phyloP scores from a whole-genome alignment of 1,140 invertebrate genomes.

The Caenorhabditis inopinata region DNA sequence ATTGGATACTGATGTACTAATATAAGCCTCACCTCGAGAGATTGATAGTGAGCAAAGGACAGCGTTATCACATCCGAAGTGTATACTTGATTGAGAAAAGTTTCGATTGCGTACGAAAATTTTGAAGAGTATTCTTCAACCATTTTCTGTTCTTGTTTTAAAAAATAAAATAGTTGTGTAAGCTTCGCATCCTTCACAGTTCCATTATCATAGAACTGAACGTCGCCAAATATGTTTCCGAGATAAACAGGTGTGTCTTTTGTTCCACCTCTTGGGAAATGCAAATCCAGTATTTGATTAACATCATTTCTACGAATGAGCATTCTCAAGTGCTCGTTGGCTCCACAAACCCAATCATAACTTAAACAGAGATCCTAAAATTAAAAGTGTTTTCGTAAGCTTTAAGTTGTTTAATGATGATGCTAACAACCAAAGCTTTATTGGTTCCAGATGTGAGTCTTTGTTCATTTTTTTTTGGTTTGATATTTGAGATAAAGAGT shows the following conservation, averaged over 20 bases:
- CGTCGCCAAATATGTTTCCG: conserved; percentile 61
- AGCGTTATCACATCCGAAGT: conserved; percentile 58
- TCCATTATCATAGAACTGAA: conserved; percentile 57
- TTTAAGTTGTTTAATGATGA: no score
- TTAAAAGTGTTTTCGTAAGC: neutral
- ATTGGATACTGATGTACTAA: neutral
- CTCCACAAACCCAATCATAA: conserved; percentile 63
- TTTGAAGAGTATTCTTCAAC: conserved; percentile 62
- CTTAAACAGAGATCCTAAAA: conserved; percentile 60
- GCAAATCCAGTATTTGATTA: conserved; percentile 60
- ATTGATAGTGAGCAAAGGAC: conserved; percentile 65
- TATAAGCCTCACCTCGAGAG: conserved; percentile 42
- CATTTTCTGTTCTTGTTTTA: conserved; percentile 60
- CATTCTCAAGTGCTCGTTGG: conserved; percentile 64
- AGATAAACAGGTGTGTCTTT: conserved; percentile 65
- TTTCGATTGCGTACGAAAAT: conserved; percentile 65
- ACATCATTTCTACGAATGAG: conserved; percentile 60
- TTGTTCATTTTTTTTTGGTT: no score
- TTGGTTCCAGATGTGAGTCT: no score
- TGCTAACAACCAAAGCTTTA: no score
- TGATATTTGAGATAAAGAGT: no score
- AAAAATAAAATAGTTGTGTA: conserved; percentile 65
- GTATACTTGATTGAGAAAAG: conserved; percentile 60
- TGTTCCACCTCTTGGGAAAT: conserved; percentile 64
- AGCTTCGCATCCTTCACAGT: conserved; percentile 60